Evolutionary conservation across 1,140 invertebrate genomes (phyloP), one percentile per base, ranked within the genome.

Genomic region (Lordiphosa collinella): DNA sequence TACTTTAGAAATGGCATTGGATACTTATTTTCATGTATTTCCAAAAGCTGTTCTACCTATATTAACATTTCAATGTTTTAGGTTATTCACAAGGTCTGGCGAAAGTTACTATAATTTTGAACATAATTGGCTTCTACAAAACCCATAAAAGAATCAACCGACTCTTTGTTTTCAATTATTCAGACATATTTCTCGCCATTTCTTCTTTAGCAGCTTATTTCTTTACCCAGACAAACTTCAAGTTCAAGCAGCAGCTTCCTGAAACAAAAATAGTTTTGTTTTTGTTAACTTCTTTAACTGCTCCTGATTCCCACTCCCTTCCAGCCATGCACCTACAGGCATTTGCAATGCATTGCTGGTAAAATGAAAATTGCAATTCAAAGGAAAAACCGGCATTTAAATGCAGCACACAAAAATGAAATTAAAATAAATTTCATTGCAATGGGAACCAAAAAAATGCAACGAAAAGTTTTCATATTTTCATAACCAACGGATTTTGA

Each of bases 261-360:
- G 12, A 12, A 36, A 62, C 9, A 51, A 48, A 66, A 48, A 64
- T 58, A 58, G 70, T 75, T 80, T 41, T 59, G 47, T 58, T 72
- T 56, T 55, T 65, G 46, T 70, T 56, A 71, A 82, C 60, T 75
- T 61, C 37, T 62, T 32, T 52, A 41, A 31, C 43, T 38, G 14
- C 14, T 37, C 50, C 49, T 61, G 13, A 18, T 29, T 38, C 52
- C 41, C 16, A 32, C 37, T 48, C 37, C 34, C 29, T 29, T 35
- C 1, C 22, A 18, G n/a, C 16, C n/a, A 6, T 14, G 31, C 49
- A 53, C 48, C 37, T 60, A 52, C 35, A 44, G 37, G 35, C 43
- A 40, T 46, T 46, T 31, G 36, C 12, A 37, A 37, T 25, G 22
- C 22, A 25, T 25, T 25, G 22, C 22, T 25, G 14, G 14, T 43